Evolutionary conservation across 2,888 invertebrate genomes (phyloP), one percentile per base, ranked within the genome.

Genomic region (Acanthosoma haemorrhoidale): DNA sequence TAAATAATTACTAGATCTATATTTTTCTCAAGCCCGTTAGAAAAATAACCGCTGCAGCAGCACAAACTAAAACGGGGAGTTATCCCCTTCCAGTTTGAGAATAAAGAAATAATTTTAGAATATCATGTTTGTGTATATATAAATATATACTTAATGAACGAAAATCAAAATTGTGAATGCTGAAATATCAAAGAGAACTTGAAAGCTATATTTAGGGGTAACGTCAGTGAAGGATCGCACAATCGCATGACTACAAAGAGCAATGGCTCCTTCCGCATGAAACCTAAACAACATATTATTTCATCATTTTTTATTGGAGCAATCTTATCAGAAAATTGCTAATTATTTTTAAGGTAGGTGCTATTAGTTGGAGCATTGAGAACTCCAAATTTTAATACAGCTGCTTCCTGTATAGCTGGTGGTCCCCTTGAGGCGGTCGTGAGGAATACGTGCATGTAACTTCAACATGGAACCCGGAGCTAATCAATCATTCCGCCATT

Each of bases 401-500:
- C 43, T 43, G 43, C 43, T 43, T 43, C 43, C 43, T 43, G 43
- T 21, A n/a, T n/a, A n/a, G n/a, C n/a, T n/a, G n/a, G 11, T 13
- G 21, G 43, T 21, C 43, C 25, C 43, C 43, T 43, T 43, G 43
- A 43, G 43, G 21, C 21, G 43, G 43, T 43, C 60, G 60, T 60
- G 60, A 60, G 60, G 34, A 60, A 34, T 11, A 18, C 18, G 32
- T 60, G 60, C 60, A 60, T 60, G 60, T 60, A 60, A 60, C 34
- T 60, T 60, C 60, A 60, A 60, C 60, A 60, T 60, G 60, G 60
- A 29, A 60, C 60, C 60, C 13, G 18, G 8, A 2, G n/a, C 60
- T 60, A 60, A 60, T 60, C 60, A 60, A 34, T 60, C 60, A 60
- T 18, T 59, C 60, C 60, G 60, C 60, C 60, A 60, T 60, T 60